These are phyloP conservation scores for Lithophane socia DNA, from an alignment of 2,888 invertebrate genomes.

Conservation along the genomic window DNA sequence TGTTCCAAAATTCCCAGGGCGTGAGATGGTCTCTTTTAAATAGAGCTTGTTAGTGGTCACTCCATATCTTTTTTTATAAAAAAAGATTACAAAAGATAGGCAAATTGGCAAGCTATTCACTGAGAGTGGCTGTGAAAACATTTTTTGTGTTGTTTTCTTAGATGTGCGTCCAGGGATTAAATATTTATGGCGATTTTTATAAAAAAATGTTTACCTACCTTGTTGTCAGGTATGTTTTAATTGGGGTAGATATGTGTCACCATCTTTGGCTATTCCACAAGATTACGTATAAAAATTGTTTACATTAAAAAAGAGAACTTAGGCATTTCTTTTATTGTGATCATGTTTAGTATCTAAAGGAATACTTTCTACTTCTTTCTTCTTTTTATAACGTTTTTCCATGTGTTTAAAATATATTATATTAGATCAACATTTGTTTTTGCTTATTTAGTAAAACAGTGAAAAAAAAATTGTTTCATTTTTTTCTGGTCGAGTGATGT, in stretches of 20 bases:
- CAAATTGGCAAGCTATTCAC: constrained; percentile 79
- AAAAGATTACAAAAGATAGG: constrained; percentile 71
- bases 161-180: constrained; percentile 60
- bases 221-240: constrained; percentile 27
- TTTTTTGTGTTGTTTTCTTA: constrained; percentile 65
- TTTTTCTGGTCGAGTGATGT: too few relatives aligned
- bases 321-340: not conserved
- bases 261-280: not conserved
- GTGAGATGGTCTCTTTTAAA: constrained; percentile 75
- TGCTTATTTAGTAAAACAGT: too few relatives aligned
- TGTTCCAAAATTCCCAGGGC: constrained; percentile 67
- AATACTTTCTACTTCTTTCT: not conserved
- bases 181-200: constrained; percentile 66
- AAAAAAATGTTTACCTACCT: constrained; percentile 7
- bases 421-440: too few relatives aligned
- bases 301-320: not conserved
- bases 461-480: too few relatives aligned
- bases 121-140: constrained; percentile 78
- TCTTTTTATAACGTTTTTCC: too few relatives aligned
- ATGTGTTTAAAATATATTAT: too few relatives aligned
- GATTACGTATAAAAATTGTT: not conserved
- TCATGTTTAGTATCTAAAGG: not conserved
- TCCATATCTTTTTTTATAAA: constrained; percentile 61
- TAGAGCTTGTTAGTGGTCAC: constrained; percentile 82
- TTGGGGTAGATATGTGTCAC: constrained; percentile 24